Evolutionary conservation across 1,140 invertebrate genomes (phyloP).

Genomic region (Diachasmimorpha longicaudata): DNA sequence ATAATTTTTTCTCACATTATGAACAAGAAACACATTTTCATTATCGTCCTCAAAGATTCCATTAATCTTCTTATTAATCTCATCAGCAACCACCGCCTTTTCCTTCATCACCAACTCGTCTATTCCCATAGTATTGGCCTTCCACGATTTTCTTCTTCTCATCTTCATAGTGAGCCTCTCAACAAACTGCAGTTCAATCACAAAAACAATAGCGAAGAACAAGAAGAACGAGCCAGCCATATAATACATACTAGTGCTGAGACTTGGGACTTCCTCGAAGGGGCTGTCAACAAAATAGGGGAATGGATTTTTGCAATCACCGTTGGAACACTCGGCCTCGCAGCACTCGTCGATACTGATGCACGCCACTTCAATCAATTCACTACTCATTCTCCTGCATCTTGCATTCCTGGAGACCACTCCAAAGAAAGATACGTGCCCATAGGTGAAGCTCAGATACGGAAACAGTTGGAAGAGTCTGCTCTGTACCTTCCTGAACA

Average conservation of each 20-base stretch:
- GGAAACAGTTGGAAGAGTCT: conserved; percentile 50
- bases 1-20: conserved; percentile 74
- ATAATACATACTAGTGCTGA: conserved; percentile 47
- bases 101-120: conserved; percentile 57
- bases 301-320: conserved; percentile 14
- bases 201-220: conserved; percentile 48
- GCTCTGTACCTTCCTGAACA: conserved; percentile 46
- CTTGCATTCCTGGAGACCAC: conserved; percentile 48
- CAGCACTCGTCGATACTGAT: conserved; percentile 34
- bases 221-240: conserved; percentile 44
- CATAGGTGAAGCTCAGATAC: conserved; percentile 54
- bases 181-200: conserved; percentile 47
- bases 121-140: conserved; percentile 21
- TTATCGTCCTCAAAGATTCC: not conserved
- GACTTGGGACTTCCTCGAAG: conserved; percentile 36
- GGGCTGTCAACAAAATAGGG: conserved; percentile 4
- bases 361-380: conserved; percentile 40
- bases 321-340: conserved; percentile 30
- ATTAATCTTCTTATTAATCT: conserved; percentile 39
- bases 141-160: conserved; percentile 32
- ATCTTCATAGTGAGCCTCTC: conserved; percentile 36
- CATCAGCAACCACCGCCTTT: conserved; percentile 45
- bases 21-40: conserved; percentile 51
- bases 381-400: conserved; percentile 48
- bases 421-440: conserved; percentile 46